These are phyloP conservation scores for Lepidostoma basale DNA, from an alignment of 1,140 invertebrate species.

Conservation along the genomic window DNA sequence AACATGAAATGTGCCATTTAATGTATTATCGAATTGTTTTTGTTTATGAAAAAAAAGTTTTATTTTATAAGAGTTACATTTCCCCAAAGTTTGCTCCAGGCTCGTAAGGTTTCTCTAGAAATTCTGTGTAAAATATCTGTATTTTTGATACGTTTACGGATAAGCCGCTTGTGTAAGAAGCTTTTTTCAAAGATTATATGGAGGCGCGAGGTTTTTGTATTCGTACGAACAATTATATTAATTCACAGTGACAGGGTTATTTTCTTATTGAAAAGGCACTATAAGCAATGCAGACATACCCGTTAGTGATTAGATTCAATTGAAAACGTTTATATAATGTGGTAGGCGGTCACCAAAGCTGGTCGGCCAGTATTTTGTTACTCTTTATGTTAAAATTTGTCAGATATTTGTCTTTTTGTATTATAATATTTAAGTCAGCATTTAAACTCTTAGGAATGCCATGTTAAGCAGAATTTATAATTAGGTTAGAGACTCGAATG, in stretches of 20 bases:
- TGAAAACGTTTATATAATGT: conserved; percentile 6
- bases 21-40: conserved; percentile 2
- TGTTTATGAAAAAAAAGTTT: conserved; percentile 10
- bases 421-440: conserved; percentile 36
- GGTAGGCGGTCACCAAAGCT: not conserved
- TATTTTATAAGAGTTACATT: not conserved
- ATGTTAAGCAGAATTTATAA: conserved; percentile 40
- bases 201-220: conserved; percentile 9
- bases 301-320: conserved; percentile 26
- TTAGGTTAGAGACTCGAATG: conserved; percentile 34
- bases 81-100: not conserved
- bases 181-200: conserved; percentile 14
- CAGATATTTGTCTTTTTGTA: conserved; percentile 36
- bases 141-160: conserved; percentile 21
- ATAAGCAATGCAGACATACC: conserved; percentile 15
- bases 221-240: conserved; percentile 24
- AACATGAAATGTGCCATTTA: conserved; percentile 16
- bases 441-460: conserved; percentile 36
- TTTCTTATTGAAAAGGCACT: conserved; percentile 25
- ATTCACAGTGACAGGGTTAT: conserved; percentile 29
- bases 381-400: conserved; percentile 37
- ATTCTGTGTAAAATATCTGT: conserved; percentile 23
- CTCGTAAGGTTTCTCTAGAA: conserved; percentile 1
- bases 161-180: conserved; percentile 18
- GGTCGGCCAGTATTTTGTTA: conserved; percentile 39